Conservation (phyloP, 2,888 invertebrate genomes). For the Sphaerophoria taeniata region DNA sequence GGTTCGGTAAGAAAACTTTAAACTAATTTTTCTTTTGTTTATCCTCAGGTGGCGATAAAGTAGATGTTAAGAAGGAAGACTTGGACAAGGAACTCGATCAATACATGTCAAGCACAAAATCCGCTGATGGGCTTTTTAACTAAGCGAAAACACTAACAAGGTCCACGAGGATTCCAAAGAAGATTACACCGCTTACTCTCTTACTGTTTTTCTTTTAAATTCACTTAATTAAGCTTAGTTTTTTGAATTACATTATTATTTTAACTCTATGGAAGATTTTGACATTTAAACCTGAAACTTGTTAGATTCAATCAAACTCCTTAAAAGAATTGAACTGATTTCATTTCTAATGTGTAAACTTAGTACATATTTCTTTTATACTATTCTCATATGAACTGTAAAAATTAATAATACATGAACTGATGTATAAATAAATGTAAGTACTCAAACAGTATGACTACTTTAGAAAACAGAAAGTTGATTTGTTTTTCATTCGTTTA, state of each 20-base stretch:
- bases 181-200: background rate
- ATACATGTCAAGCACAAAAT: slow-evolving; percentile 88
- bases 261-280: slow-evolving; percentile 10
- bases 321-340: background rate
- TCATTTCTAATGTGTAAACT: background rate
- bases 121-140: slow-evolving; percentile 61
- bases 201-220: background rate
- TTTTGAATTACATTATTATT: background rate
- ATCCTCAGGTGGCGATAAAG: slow-evolving; percentile 75
- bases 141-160: background rate
- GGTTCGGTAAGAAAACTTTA: slow-evolving; percentile 15
- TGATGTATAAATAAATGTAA: slow-evolving; percentile 27
- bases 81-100: slow-evolving; percentile 88
- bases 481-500: background rate
- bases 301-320: background rate
- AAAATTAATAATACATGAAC: background rate
- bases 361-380: background rate
- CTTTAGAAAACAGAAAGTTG: background rate
- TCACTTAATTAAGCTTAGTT: slow-evolving; percentile 7
- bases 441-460: background rate
- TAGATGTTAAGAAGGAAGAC: slow-evolving; percentile 84
- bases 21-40: slow-evolving; percentile 44
- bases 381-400: background rate
- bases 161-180: background rate
- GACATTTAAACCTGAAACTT: background rate